phyloP scores from a whole-genome alignment of 1,140 invertebrate species.

The Harlomillsia oculata region DNA sequence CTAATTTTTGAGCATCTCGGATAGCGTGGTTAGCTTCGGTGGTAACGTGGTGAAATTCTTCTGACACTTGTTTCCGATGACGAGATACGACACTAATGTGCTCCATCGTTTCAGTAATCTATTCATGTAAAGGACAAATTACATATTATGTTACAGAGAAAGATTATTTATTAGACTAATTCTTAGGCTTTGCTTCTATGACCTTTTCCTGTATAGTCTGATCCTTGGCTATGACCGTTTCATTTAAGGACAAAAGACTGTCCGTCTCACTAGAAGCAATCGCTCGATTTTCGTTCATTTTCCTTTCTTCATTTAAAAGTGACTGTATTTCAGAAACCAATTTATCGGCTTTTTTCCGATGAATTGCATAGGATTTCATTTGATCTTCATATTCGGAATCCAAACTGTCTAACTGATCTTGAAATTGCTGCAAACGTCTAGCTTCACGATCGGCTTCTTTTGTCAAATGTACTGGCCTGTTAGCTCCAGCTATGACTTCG shows the following conservation, averaged over 20 bases:
- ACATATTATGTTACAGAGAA: too few species aligned
- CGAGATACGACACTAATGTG: slow-evolving; percentile 10
- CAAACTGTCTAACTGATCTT: slow-evolving; percentile 13
- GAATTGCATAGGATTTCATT: slow-evolving; percentile 10
- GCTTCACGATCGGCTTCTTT: slow-evolving; percentile 32
- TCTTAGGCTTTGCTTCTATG: too few species aligned
- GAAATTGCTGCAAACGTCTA: slow-evolving; percentile 23
- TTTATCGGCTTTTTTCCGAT: slow-evolving; percentile 20
- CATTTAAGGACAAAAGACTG: slow-evolving; percentile 14
- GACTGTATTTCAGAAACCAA: slow-evolving; percentile 3
- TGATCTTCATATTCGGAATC: slow-evolving; percentile 16
- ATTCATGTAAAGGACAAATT: background rate
- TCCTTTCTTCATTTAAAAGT: slow-evolving; percentile 19
- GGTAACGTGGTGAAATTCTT: slow-evolving; percentile 20
- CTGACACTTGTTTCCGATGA: slow-evolving; percentile 16
- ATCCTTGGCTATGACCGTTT: slow-evolving; percentile 14
- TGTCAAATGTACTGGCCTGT: slow-evolving; percentile 18
- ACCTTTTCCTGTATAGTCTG: slow-evolving; percentile 22
- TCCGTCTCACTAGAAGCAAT: slow-evolving; percentile 14
- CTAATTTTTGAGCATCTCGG: slow-evolving; percentile 21
- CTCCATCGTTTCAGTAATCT: slow-evolving; percentile 16
- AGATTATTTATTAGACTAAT: too few species aligned
- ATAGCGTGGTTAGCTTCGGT: slow-evolving; percentile 25
- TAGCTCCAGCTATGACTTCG: slow-evolving; percentile 20
- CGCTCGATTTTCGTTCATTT: slow-evolving; percentile 16